phyloP scores from a whole-genome alignment of 2,888 invertebrate genomes.

The Caenorhabditis virilis region DNA sequence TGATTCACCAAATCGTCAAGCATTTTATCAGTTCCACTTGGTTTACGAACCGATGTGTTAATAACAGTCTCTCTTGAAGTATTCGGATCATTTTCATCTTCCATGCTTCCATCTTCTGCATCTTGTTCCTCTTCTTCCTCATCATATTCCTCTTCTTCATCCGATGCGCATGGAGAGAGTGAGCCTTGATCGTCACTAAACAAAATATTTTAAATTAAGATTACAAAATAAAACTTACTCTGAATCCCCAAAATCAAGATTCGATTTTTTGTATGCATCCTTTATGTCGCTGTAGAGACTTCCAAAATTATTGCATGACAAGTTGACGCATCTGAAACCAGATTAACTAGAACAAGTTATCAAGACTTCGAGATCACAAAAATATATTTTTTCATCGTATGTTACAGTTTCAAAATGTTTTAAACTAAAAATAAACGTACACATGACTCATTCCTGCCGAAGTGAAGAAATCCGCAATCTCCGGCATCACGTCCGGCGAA shows the following conservation, averaged over 20 bases:
- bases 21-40: background rate
- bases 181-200: conserved; percentile 27
- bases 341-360: no score
- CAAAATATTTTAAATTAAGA: background rate
- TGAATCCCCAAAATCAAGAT: conserved; percentile 23
- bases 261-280: background rate
- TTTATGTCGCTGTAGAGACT: conserved; percentile 15
- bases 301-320: conserved; percentile 32
- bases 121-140: conserved; percentile 16
- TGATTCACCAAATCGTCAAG: conserved; percentile 9
- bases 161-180: background rate
- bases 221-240: conserved; percentile 6
- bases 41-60: background rate
- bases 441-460: conserved; percentile 11
- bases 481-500: conserved; percentile 7
- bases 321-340: conserved; percentile 18
- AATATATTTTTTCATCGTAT: background rate
- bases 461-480: conserved; percentile 15
- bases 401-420: no score
- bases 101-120: conserved; percentile 21
- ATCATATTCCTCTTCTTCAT: conserved; percentile 3
- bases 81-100: conserved; percentile 14
- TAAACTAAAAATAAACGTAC: no score
- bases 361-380: no score
- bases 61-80: conserved; percentile 25